A percentile compares a stretch with the other conserved stretches of the same genome.
Evolutionary conservation across 2,888 invertebrate genomes (phyloP).

Genomic region (Pseudanteris insignis): DNA sequence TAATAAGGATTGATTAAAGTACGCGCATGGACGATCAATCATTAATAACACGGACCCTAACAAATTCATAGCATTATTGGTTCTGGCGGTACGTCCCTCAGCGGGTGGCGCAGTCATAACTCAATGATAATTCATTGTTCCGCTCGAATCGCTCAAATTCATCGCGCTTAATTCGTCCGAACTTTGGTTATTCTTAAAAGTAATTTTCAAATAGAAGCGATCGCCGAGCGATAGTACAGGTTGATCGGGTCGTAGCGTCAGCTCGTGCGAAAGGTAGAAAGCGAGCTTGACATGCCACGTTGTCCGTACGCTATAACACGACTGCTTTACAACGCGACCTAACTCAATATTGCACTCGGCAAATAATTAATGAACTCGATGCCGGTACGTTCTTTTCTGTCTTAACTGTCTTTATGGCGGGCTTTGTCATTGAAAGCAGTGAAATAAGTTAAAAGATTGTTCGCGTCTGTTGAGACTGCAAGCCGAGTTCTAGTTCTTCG

Average conservation of each 20-base stretch:
- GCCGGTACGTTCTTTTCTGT: constrained; percentile 14
- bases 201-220: too few species aligned
- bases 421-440: constrained; percentile 30
- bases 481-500: constrained; percentile 36
- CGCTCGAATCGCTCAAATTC: neutral
- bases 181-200: too few species aligned
- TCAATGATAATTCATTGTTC: constrained; percentile 1
- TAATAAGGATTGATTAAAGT: too few species aligned
- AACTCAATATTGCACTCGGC: constrained; percentile 20
- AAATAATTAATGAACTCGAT: constrained; percentile 29
- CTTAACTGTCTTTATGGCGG: constrained; percentile 3
- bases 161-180: neutral
- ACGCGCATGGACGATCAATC: too few species aligned
- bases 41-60: too few species aligned
- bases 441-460: constrained; percentile 35
- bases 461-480: constrained; percentile 17
- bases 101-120: neutral
- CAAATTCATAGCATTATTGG: too few species aligned
- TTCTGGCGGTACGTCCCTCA: too few species aligned
- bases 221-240: too few species aligned
- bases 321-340: constrained; percentile 22
- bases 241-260: constrained; percentile 13
- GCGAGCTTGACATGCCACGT: constrained; percentile 1
- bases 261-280: constrained; percentile 5
- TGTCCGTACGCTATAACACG: constrained; percentile 9